Conservation (phyloP, 2,797 vertebrate species). For the Geotrypetes seraphini region DNA sequence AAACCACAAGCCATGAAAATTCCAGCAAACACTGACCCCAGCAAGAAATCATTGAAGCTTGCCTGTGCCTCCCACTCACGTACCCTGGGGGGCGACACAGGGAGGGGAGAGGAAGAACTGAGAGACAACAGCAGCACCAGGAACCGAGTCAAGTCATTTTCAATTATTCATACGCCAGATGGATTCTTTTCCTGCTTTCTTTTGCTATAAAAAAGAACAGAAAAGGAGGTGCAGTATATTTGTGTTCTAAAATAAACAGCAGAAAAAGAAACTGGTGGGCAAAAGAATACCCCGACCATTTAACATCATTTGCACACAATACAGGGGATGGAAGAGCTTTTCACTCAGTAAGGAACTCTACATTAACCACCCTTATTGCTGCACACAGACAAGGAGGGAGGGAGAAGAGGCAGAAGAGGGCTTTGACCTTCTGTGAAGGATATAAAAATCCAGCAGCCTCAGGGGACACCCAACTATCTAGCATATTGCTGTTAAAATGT, state of each 20-base stretch:
- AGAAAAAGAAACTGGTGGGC: neutral
- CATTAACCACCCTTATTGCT: slow-evolving; percentile 30
- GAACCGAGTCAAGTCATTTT: slow-evolving; percentile 97
- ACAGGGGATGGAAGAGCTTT: slow-evolving; percentile 7
- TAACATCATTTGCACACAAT: slow-evolving; percentile 4
- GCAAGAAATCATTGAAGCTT: slow-evolving; percentile 3
- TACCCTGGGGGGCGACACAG: slow-evolving; percentile 43
- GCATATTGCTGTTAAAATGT: slow-evolving; percentile 89
- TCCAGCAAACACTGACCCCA: too few species aligned
- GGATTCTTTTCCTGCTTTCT: slow-evolving; percentile 89
- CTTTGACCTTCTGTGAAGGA: slow-evolving; percentile 95
- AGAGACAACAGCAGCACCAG: slow-evolving; percentile 90
- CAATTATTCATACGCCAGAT: slow-evolving; percentile 99
- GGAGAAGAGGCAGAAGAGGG: slow-evolving; percentile 51
- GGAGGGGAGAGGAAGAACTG: slow-evolving; percentile 50
- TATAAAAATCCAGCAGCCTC: slow-evolving; percentile 84
- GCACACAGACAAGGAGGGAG: neutral
- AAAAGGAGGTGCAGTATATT: slow-evolving; percentile 18
- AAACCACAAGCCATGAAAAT: too few species aligned
- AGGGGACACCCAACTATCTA: slow-evolving; percentile 79
- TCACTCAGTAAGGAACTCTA: slow-evolving; percentile 14
- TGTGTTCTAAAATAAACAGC: slow-evolving; percentile 3
- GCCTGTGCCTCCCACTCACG: slow-evolving; percentile 59
- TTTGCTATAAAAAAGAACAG: slow-evolving; percentile 32
- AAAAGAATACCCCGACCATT: slow-evolving; percentile 9